Evolutionary conservation across 1,140 invertebrate species (phyloP).

Genomic region (Pinna nobilis): DNA sequence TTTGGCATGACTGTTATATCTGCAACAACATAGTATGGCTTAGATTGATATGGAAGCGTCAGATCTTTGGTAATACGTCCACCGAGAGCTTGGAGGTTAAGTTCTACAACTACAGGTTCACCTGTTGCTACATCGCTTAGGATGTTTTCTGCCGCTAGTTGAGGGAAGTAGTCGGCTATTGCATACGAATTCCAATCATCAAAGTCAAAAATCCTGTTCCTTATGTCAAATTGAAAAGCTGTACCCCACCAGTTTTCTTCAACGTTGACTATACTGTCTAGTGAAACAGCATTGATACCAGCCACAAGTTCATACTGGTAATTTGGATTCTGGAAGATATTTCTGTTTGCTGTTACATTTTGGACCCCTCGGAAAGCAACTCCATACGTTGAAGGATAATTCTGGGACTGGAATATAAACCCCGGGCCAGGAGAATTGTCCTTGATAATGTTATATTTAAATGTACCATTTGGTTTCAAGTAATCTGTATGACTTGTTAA

Average conservation of each 20-base stretch:
- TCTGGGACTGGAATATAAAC: conserved; percentile 54
- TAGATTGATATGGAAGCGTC: conserved; percentile 80
- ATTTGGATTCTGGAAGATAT: conserved; percentile 90
- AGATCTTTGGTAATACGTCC: conserved; percentile 88
- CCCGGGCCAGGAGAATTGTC: conserved; percentile 77
- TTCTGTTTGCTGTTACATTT: conserved; percentile 91
- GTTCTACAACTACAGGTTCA: conserved; percentile 66
- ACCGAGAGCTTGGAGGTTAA: conserved; percentile 79
- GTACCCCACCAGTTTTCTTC: conserved; percentile 97
- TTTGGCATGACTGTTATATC: conserved; percentile 98
- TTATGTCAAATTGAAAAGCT: conserved; percentile 82
- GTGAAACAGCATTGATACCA: conserved; percentile 81
- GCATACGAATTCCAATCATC: conserved; percentile 99
- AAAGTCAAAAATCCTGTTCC: conserved; percentile 96
- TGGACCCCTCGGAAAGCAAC: conserved; percentile 96
- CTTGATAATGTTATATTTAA: conserved; percentile 86
- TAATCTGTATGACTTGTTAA: conserved; percentile 96
- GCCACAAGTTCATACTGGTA: conserved; percentile 95
- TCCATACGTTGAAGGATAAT: conserved; percentile 79
- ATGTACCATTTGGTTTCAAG: conserved; percentile 86
- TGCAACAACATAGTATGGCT: conserved; percentile 88
- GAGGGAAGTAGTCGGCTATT: conserved; percentile 91
- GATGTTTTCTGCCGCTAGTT: conserved; percentile 77
- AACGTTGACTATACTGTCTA: conserved; percentile 91
- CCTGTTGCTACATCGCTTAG: conserved; percentile 73